A percentile compares a stretch with the other conserved stretches of the same genome.
Evolutionary conservation across 2,888 invertebrate genomes (phyloP).

Genomic region (Caenorhabditis sinica): DNA sequence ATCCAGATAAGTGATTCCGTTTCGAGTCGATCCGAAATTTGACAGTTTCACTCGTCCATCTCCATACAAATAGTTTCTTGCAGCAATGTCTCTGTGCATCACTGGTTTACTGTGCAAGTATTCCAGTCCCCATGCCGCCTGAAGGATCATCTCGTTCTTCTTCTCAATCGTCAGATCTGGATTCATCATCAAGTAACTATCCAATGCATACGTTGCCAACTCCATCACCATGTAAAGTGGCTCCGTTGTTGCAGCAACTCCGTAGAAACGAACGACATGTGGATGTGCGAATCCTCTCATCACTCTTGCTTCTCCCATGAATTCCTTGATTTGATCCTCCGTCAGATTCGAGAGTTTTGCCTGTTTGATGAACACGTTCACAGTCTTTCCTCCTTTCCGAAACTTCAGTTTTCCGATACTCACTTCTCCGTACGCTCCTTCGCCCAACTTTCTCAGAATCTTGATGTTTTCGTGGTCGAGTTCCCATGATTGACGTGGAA

Average conservation of each 20-base stretch:
- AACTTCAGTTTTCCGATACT: constrained; percentile 48
- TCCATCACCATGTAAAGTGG: too few species aligned
- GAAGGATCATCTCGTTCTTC: constrained; percentile 57
- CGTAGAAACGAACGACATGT: too few species aligned
- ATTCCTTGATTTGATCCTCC: constrained; percentile 78
- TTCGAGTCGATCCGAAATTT: constrained; percentile 70
- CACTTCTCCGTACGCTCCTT: too few species aligned
- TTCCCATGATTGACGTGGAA: constrained; percentile 73
- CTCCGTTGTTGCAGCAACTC: constrained; percentile 77
- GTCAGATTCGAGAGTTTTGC: constrained; percentile 73
- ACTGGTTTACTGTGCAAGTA: constrained; percentile 66
- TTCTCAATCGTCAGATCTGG: too few species aligned
- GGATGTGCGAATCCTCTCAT: too few species aligned
- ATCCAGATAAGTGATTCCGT: constrained; percentile 59
- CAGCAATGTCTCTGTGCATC: constrained; percentile 71
- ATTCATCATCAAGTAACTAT: too few species aligned
- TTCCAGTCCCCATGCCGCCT: constrained; percentile 73
- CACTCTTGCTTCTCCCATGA: too few species aligned
- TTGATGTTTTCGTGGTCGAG: constrained; percentile 72
- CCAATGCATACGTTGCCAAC: too few species aligned
- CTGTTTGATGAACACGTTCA: constrained; percentile 68
- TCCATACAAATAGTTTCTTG: constrained; percentile 71
- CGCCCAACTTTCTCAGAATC: constrained; percentile 74
- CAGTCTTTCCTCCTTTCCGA: constrained; percentile 39
- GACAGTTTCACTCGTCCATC: constrained; percentile 66